These are phyloP conservation scores for Sogatella furcifera DNA, from an alignment of 1,140 invertebrate genomes.

Conservation along the genomic window DNA sequence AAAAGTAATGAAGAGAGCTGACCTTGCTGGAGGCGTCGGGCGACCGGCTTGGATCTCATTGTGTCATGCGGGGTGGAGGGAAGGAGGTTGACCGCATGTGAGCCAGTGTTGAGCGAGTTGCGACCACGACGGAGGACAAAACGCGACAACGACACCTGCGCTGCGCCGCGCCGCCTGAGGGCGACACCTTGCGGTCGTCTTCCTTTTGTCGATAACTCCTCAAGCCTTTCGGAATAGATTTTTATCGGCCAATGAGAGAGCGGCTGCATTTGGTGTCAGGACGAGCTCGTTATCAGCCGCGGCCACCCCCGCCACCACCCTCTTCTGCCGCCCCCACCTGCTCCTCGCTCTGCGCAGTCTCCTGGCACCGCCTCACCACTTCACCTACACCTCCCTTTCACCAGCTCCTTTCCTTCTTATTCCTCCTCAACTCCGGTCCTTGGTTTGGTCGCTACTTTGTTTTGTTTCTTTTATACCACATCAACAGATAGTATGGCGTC, in stretches of 20 bases:
- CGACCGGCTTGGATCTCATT: background rate
- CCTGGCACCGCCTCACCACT: background rate
- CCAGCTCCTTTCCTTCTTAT: background rate
- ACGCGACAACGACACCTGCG: too few species aligned
- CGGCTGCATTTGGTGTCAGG: background rate
- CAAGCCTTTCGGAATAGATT: background rate
- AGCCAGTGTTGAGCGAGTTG: too few species aligned
- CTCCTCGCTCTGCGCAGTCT: background rate
- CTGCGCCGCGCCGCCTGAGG: background rate
- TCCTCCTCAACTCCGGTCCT: background rate
- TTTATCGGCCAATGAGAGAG: slow-evolving; percentile 1
- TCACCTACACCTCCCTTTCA: background rate
- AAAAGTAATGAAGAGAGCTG: background rate
- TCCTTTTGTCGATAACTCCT: slow-evolving; percentile 2
- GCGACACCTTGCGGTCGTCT: background rate
- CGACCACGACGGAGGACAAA: too few species aligned
- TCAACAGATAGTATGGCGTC: too few species aligned
- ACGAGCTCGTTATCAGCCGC: background rate
- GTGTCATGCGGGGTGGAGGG: background rate
- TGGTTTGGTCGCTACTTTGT: background rate
- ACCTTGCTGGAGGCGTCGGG: background rate
- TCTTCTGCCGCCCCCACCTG: too few species aligned
- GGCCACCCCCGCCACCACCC: background rate
- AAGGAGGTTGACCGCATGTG: too few species aligned
- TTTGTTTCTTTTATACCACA: too few species aligned